Evolutionary conservation across 2,888 invertebrate genomes (phyloP).

Genomic region (Phragmatobia fuliginosa): DNA sequence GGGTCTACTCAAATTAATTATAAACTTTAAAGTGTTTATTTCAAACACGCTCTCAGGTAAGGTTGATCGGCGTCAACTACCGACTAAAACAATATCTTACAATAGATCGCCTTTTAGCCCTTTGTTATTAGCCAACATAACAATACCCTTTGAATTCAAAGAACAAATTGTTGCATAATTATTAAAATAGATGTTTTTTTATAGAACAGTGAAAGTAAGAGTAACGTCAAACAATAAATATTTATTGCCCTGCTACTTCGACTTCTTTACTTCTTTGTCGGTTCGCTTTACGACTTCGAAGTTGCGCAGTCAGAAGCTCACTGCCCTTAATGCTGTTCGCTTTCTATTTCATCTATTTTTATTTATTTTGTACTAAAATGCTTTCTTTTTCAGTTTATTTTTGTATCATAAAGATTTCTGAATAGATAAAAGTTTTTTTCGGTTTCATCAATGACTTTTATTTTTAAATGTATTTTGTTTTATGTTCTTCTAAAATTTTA

Average conservation of each 20-base stretch:
- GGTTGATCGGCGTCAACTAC: not conserved
- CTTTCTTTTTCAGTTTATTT: slow-evolving; percentile 16
- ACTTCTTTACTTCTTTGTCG: slow-evolving; percentile 57
- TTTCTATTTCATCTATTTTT: slow-evolving; percentile 51
- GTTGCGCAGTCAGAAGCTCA: slow-evolving; percentile 55
- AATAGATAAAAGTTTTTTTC: not conserved
- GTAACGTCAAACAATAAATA: slow-evolving; percentile 48
- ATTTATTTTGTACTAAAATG: slow-evolving; percentile 16
- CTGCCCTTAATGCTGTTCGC: slow-evolving; percentile 53
- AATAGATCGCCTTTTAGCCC: not conserved
- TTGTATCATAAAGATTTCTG: slow-evolving; percentile 15
- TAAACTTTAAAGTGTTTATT: not conserved
- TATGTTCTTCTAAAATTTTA: too few species aligned
- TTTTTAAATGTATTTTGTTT: not conserved
- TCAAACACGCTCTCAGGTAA: not conserved
- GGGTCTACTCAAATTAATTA: not conserved
- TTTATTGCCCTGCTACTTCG: slow-evolving; percentile 66
- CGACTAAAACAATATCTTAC: slow-evolving; percentile 9
- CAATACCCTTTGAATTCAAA: slow-evolving; percentile 47
- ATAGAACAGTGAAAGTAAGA: slow-evolving; percentile 75
- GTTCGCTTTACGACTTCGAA: slow-evolving; percentile 58
- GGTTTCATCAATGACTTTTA: not conserved
- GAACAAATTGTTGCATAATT: slow-evolving; percentile 55
- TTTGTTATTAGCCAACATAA: slow-evolving; percentile 25
- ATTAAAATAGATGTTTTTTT: slow-evolving; percentile 34